These are phyloP conservation scores for Chitala chitala DNA, from an alignment of 2,113 vertebrate genomes.

Conservation along the genomic window DNA sequence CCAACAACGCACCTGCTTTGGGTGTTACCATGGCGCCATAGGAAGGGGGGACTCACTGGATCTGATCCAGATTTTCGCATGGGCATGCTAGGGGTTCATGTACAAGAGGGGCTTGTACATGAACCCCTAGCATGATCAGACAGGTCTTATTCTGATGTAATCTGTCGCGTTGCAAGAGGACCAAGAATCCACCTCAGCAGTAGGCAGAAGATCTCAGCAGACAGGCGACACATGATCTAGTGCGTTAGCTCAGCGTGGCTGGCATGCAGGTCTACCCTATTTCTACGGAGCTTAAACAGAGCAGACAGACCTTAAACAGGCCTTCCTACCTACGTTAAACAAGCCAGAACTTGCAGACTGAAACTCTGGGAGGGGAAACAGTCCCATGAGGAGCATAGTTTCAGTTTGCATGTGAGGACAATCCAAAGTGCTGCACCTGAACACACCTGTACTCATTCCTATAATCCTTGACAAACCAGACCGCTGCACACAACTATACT, in stretches of 20 bases:
- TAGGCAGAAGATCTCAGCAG: neutral
- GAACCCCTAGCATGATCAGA: neutral
- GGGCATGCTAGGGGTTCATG: no score
- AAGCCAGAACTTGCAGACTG: neutral
- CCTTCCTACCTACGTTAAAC: neutral
- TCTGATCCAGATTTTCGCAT: neutral
- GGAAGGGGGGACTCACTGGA: neutral
- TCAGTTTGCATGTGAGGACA: neutral
- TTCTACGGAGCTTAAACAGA: no score
- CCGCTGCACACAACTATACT: no score
- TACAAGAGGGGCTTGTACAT: neutral
- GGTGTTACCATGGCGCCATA: slow-evolving; percentile 1
- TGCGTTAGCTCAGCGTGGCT: neutral
- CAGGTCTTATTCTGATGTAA: neutral
- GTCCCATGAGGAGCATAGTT: neutral
- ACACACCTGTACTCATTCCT: no score
- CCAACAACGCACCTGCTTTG: slow-evolving; percentile 27
- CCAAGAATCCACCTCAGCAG: neutral
- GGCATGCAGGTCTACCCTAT: no score
- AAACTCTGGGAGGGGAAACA: neutral
- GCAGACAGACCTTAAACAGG: neutral
- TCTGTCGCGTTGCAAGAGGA: neutral
- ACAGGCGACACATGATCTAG: neutral
- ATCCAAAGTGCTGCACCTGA: neutral
- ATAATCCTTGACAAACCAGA: no score